These are phyloP conservation scores for Nannoperca obscura DNA, from an alignment of 2,797 vertebrate species.

Conservation along the genomic window DNA sequence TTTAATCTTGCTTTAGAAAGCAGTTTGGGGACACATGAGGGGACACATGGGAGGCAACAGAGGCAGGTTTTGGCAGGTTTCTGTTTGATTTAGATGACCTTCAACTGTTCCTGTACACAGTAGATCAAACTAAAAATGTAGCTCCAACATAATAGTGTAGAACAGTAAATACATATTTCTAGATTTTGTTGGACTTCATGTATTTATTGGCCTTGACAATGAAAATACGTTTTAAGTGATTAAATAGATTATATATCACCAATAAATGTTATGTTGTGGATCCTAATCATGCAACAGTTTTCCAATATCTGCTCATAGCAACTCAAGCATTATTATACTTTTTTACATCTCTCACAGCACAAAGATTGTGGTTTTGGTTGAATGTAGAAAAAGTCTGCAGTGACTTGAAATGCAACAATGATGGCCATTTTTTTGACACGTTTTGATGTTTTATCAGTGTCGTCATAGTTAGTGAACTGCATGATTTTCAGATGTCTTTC, in stretches of 20 bases:
- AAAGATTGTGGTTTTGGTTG: too few relatives aligned
- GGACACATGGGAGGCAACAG: too few relatives aligned
- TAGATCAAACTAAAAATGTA: neutral
- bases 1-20: neutral
- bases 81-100: neutral
- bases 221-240: neutral
- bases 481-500: neutral
- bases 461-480: neutral
- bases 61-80: neutral
- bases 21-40: slow-evolving; percentile 3
- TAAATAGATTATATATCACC: neutral
- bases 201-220: neutral
- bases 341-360: neutral
- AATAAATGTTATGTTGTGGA: neutral
- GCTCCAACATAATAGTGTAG: neutral
- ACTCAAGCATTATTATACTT: neutral
- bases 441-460: too few relatives aligned
- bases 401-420: too few relatives aligned
- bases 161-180: neutral
- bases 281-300: too few relatives aligned
- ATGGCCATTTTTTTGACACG: too few relatives aligned
- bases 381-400: neutral
- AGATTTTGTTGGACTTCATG: neutral
- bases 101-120: neutral
- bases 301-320: neutral